Base-by-base conservation (phyloP, 1,140 invertebrate species). In the Sitodiplosis mosellana region DNA sequence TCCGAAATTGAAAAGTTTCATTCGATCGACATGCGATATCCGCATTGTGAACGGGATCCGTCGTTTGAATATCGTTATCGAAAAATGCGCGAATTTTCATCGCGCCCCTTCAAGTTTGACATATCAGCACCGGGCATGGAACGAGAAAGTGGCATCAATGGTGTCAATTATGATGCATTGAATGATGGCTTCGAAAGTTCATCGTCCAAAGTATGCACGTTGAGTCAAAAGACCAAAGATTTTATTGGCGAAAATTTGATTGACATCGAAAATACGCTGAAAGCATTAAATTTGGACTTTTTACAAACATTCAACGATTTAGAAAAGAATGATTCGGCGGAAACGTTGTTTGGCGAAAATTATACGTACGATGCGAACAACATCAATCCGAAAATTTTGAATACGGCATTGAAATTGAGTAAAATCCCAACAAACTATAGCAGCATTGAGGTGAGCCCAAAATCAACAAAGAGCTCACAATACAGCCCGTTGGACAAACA, bases 1-100 rank as follows among this genome's bases (percentile, higher is more conserved):
- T 60, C 59, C 48, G 62, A 64, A 50, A 54, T 64, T 52, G 54
- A 63, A 45, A 63, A 51, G 37, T 33, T 22, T 15, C 53, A 46
- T 48, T 54, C 61, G 33, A 46, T 45, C 17, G 63, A 67, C n/a
- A 56, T 67, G 44, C 56, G 77, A 49, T 61, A 81, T 20, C 78
- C 78, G 2, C 27, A 27, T 27, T 3, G 27, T 10, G 27, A 27
- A 27, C 27, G 27, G 10, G 27, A 27, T 27, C 27, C 27, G 10
- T 27, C 27, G 3, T 27, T 27, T 27, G 27, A 27, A 27, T 27
- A 27, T 27, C 27, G 27, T 27, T 27, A 27, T 27, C 27, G 27
- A 5, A 27, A 27, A 27, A 27, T 27, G 0, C 69, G 78, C 2
- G 78, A 81, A 60, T 59, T 81, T 1, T 59, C 81, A 0, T 74